A percentile compares a stretch with the other conserved stretches of the same genome.
phyloP scores from a whole-genome alignment of 2,888 invertebrate genomes.

The Norana najaformis region DNA sequence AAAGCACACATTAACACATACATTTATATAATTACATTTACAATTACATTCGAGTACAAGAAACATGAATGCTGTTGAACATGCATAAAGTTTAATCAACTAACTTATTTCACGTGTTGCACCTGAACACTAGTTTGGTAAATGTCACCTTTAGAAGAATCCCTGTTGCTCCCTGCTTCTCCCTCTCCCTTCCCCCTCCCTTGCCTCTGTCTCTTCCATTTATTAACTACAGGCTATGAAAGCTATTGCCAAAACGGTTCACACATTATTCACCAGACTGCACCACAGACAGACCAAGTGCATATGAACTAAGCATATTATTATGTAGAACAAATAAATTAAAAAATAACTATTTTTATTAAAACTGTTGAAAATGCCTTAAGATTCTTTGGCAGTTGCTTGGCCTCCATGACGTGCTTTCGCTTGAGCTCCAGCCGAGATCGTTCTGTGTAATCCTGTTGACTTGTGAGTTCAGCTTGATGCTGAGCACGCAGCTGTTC shows the following conservation, averaged over 20 bases:
- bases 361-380: constrained; percentile 72
- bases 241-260: not conserved
- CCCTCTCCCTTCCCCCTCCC: not conserved
- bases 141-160: not conserved
- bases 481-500: constrained; percentile 85
- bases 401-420: constrained; percentile 92
- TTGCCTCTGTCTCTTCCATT: not conserved
- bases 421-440: constrained; percentile 91
- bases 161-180: too few species aligned
- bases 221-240: not conserved
- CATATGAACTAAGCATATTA: not conserved
- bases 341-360: not conserved
- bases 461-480: constrained; percentile 87
- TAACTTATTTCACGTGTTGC: not conserved
- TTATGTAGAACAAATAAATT: not conserved
- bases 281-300: not conserved
- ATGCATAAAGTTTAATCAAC: not conserved
- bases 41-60: not conserved
- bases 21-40: too few species aligned
- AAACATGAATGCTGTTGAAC: not conserved
- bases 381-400: constrained; percentile 97
- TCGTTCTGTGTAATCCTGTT: constrained; percentile 86
- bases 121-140: not conserved
- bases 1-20: too few species aligned
- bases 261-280: not conserved